Percentiles rank a stretch among this genome's conserved stretches.
These are phyloP conservation scores for Epinotia ramella DNA, from an alignment of 2,888 invertebrate genomes.

Conservation along the genomic window DNA sequence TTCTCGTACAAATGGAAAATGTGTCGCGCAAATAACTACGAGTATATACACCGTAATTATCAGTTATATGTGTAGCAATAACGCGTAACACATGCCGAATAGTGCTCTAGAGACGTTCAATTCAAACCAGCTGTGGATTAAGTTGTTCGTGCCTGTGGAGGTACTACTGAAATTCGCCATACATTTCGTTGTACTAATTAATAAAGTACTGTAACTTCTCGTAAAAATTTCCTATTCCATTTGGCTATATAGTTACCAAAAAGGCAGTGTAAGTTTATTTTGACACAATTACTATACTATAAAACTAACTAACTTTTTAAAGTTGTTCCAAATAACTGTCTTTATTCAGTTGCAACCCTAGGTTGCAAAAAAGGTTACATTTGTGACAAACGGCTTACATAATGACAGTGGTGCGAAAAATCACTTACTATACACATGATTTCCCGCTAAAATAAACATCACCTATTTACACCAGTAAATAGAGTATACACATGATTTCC, in stretches of 20 bases:
- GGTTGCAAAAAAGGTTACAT: no score
- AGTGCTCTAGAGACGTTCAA: background rate
- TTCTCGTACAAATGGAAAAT: no score
- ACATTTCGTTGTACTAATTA: background rate
- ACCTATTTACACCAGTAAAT: background rate
- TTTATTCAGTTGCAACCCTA: no score
- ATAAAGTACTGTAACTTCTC: background rate
- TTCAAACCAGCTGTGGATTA: constrained; percentile 7
- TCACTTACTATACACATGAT: background rate
- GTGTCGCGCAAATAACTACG: no score
- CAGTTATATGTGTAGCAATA: background rate
- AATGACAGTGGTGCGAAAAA: background rate
- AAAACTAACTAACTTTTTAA: no score
- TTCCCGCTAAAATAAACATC: background rate
- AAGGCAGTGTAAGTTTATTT: no score
- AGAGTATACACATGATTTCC: background rate
- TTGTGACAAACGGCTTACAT: background rate
- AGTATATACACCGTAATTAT: no score
- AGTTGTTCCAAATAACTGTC: no score
- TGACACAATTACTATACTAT: no score
- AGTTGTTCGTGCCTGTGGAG: background rate
- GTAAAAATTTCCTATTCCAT: background rate
- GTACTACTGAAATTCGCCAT: background rate
- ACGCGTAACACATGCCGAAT: background rate
- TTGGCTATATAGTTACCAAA: background rate